Conservation (phyloP, 2,113 vertebrate genomes). For the Sterna hirundo region DNA sequence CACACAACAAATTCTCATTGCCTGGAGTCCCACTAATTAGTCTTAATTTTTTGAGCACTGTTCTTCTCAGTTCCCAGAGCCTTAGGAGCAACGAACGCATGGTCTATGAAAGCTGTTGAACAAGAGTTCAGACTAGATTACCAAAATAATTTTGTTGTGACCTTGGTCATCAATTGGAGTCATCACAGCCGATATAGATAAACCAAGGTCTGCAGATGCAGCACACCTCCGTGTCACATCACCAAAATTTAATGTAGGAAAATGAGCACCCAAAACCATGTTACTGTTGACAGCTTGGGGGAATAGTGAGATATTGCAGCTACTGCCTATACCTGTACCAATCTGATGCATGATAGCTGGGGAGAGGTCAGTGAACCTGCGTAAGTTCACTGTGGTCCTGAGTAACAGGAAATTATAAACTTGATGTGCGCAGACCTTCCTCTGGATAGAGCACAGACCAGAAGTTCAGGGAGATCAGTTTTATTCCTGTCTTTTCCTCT, state of each 20-base stretch:
- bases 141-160: neutral
- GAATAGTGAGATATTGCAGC: neutral
- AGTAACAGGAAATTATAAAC: neutral
- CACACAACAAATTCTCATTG: neutral
- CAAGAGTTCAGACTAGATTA: neutral
- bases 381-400: neutral
- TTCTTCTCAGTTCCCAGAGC: neutral
- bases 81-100: neutral
- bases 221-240: neutral
- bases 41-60: neutral
- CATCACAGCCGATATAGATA: neutral
- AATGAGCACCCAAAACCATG: neutral
- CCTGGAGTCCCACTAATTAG: neutral
- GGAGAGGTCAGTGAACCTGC: neutral
- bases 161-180: neutral
- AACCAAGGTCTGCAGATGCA: neutral
- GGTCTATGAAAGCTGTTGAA: neutral
- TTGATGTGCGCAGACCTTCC: neutral
- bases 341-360: accelerated
- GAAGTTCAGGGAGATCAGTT: neutral
- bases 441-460: neutral
- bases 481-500: neutral
- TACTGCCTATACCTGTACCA: neutral
- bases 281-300: neutral
- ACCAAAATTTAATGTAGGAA: neutral